phyloP scores from a whole-genome alignment of 2,888 invertebrate species.

The Xylophagus ater region DNA sequence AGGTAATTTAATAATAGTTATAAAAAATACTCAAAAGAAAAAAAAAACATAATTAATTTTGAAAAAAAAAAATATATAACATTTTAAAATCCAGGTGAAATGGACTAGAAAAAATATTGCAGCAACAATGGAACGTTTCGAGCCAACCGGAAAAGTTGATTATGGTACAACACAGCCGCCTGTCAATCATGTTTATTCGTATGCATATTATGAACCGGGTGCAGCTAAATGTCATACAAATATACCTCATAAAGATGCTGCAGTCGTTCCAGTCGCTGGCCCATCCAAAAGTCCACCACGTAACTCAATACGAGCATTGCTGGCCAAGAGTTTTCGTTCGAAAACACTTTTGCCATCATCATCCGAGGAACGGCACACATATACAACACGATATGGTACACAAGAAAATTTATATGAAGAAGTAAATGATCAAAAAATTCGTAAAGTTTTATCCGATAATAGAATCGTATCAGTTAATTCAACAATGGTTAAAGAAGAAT shows the following conservation, averaged over 20 bases:
- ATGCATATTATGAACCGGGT: slow-evolving; percentile 70
- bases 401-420: slow-evolving; percentile 50
- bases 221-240: slow-evolving; percentile 51
- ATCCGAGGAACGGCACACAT: slow-evolving; percentile 48
- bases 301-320: slow-evolving; percentile 34
- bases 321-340: slow-evolving; percentile 36
- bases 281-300: slow-evolving; percentile 37
- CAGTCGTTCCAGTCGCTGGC: slow-evolving; percentile 23
- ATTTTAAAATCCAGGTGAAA: slow-evolving; percentile 35
- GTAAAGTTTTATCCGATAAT: slow-evolving; percentile 41
- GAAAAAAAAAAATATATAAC: background rate
- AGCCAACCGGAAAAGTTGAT: slow-evolving; percentile 36
- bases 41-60: background rate
- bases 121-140: slow-evolving; percentile 53
- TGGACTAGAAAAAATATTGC: slow-evolving; percentile 54
- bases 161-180: slow-evolving; percentile 18
- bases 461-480: slow-evolving; percentile 55
- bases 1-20: slow-evolving; percentile 28
- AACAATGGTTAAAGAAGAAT: slow-evolving; percentile 70
- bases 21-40: too few relatives aligned
- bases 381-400: slow-evolving; percentile 67
- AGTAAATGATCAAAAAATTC: slow-evolving; percentile 37
- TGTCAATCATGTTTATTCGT: slow-evolving; percentile 56
- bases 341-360: slow-evolving; percentile 26
- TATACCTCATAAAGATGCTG: slow-evolving; percentile 39